A percentile compares a stretch with the other conserved stretches of the same genome.
Evolutionary conservation across 2,888 invertebrate species (phyloP).

Genomic region (Mythimna pallens): DNA sequence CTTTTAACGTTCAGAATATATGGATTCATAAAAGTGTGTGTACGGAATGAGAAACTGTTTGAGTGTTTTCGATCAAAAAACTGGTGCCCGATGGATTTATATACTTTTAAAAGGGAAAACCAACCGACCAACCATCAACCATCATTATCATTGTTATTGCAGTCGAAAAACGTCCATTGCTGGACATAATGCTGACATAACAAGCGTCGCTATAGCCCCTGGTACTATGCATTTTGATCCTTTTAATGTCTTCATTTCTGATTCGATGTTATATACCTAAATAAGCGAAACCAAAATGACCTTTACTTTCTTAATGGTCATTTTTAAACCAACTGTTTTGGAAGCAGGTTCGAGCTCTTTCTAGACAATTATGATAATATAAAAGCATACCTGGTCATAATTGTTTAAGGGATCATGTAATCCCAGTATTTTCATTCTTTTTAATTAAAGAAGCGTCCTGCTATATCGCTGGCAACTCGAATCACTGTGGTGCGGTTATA

Average conservation of each 20-base stretch:
- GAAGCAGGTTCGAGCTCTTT: not conserved
- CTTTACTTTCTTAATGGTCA: not conserved
- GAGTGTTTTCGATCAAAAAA: not conserved
- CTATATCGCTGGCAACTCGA: slow-evolving; percentile 24
- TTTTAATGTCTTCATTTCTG: too few species aligned
- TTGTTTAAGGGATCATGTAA: too few species aligned
- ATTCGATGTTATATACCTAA: too few species aligned
- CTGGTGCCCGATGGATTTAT: too few species aligned
- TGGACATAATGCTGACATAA: too few species aligned
- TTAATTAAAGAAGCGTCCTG: not conserved
- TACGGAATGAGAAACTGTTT: not conserved
- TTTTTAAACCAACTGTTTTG: not conserved
- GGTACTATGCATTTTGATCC: too few species aligned
- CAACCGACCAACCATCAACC: too few species aligned
- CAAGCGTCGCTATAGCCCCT: too few species aligned
- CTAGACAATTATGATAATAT: too few species aligned
- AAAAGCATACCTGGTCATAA: too few species aligned
- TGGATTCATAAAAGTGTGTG: not conserved
- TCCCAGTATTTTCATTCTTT: not conserved
- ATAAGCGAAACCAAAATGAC: too few species aligned
- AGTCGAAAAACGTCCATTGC: too few species aligned
- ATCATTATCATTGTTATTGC: not conserved
- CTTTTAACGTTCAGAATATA: not conserved
- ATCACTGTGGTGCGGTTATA: slow-evolving; percentile 15
- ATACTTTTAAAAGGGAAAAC: not conserved